Conservation (phyloP, 53 echinoderm and acorn worm species). For the Henricia sp. region DNA sequence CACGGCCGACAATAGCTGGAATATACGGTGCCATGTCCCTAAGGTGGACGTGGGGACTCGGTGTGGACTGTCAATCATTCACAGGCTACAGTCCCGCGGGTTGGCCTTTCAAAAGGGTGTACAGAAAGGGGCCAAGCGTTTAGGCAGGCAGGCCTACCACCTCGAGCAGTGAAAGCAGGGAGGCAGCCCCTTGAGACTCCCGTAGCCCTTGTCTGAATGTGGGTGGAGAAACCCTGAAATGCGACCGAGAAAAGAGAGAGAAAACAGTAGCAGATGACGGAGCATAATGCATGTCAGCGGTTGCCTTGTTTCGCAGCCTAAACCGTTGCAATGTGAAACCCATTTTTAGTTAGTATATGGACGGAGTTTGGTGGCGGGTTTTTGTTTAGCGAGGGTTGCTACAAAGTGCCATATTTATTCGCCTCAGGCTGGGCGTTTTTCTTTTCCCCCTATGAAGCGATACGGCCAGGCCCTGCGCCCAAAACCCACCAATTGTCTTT, state of each 20-base stretch:
- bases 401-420: constrained; percentile 59
- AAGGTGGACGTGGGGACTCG: constrained; percentile 18
- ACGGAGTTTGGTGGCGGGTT: constrained; percentile 45
- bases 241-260: constrained; percentile 37
- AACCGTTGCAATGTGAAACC: constrained; percentile 52
- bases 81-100: constrained; percentile 32
- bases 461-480: neutral
- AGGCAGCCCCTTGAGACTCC: constrained; percentile 17
- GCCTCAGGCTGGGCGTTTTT: constrained; percentile 29
- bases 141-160: constrained; percentile 32
- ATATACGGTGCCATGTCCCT: constrained; percentile 22
- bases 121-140: constrained; percentile 41
- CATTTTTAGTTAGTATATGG: constrained; percentile 16
- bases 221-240: constrained; percentile 34
- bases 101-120: constrained; percentile 15
- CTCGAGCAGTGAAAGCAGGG: constrained; percentile 15
- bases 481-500: no score
- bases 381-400: constrained; percentile 43
- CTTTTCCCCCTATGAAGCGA: constrained; percentile 1
- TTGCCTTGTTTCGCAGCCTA: constrained; percentile 54
- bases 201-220: constrained; percentile 28
- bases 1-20: constrained; percentile 46
- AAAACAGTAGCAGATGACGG: constrained; percentile 64
- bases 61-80: constrained; percentile 43
- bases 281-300: constrained; percentile 40